phyloP scores from a whole-genome alignment of 2,888 invertebrate genomes.

The Tiliacea aurago region DNA sequence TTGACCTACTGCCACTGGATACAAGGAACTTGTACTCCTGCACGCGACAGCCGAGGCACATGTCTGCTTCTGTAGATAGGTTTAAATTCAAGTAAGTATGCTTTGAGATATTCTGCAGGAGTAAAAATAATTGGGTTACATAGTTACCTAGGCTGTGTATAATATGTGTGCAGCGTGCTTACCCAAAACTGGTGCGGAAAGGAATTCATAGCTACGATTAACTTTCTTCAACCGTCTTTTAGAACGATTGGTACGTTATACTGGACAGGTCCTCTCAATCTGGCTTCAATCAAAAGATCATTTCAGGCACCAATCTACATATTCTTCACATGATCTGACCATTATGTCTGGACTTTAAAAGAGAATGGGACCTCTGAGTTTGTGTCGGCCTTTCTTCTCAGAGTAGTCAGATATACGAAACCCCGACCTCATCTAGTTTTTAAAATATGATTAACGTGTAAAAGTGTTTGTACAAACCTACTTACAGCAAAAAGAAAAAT shows the following conservation, averaged over 20 bases:
- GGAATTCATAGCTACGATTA: not conserved
- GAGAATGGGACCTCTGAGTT: no score
- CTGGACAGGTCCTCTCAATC: no score
- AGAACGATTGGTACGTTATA: not conserved
- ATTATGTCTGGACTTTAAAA: no score
- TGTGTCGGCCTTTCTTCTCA: no score
- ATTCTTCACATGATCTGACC: no score
- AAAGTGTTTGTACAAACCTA: no score
- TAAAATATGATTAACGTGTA: no score
- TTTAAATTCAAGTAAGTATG: constrained; percentile 93
- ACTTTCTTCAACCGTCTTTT: not conserved
- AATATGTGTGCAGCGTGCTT: not conserved
- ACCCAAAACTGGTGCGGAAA: not conserved
- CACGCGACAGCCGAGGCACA: constrained; percentile 97
- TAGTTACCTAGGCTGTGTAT: not conserved
- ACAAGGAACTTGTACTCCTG: constrained; percentile 98
- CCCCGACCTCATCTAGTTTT: no score
- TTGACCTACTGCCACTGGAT: constrained; percentile 98
- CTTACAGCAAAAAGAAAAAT: no score
- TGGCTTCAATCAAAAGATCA: no score
- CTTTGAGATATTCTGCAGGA: not conserved
- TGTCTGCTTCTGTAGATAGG: constrained; percentile 97
- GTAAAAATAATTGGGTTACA: not conserved
- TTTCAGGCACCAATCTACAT: no score
- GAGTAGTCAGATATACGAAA: no score